Evolutionary conservation across 2,797 vertebrate species (phyloP).

Genomic region (Microchirus variegatus): DNA sequence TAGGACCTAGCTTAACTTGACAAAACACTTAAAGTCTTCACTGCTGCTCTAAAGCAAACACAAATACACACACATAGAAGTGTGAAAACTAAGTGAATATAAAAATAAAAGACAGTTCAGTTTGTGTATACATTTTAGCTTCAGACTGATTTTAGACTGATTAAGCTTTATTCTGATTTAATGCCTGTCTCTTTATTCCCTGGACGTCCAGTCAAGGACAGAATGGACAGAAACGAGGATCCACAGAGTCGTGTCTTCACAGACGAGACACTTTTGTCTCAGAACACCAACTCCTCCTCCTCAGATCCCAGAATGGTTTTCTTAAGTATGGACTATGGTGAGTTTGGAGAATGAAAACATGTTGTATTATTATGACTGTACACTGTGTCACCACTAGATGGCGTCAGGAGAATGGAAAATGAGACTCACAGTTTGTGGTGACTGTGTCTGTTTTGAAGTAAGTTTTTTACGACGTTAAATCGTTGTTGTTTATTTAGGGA

Average conservation of each 20-base stretch:
- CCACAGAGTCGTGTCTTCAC: conserved; percentile 35
- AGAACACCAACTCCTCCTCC: conserved; percentile 58
- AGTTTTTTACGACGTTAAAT: too few relatives aligned
- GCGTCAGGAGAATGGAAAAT: conserved; percentile 29
- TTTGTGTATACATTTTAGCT: too few relatives aligned
- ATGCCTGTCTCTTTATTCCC: too few relatives aligned
- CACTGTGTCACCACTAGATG: conserved; percentile 62
- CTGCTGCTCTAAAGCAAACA: too few relatives aligned
- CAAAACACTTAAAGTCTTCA: too few relatives aligned
- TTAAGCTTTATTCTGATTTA: too few relatives aligned
- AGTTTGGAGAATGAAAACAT: conserved; percentile 13
- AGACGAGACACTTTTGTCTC: conserved; percentile 23
- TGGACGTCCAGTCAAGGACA: conserved; percentile 51
- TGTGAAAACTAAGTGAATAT: too few relatives aligned
- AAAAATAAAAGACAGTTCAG: too few relatives aligned
- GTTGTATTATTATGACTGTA: too few relatives aligned
- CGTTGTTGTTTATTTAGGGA: conserved; percentile 70
- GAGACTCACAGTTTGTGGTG: not conserved
- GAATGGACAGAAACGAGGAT: conserved; percentile 6
- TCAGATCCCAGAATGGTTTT: conserved; percentile 67
- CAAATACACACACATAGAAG: too few relatives aligned
- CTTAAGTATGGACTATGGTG: conserved; percentile 81
- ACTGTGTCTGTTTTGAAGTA: conserved; percentile 3
- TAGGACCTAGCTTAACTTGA: too few relatives aligned
- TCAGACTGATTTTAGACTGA: too few relatives aligned